Conservation (phyloP, 2,797 vertebrate genomes). For the Hippopotamyrus pictus region DNA sequence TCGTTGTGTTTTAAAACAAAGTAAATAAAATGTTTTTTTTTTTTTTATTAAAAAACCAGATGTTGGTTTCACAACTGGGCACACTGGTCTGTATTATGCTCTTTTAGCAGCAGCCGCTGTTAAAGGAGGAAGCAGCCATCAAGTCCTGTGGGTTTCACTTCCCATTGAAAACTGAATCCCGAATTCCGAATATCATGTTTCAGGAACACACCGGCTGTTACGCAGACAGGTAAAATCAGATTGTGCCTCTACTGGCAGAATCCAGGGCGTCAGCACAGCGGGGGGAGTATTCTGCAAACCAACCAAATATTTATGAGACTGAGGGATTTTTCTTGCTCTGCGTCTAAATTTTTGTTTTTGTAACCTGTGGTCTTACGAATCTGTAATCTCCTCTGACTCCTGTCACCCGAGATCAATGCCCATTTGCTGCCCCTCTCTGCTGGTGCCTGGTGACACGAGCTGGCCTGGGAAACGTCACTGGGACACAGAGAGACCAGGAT, state of each 20-base stretch:
- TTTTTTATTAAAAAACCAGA: not conserved
- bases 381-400: not conserved
- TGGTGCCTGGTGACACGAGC: not conserved
- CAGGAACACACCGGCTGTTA: not conserved
- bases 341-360: not conserved
- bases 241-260: not conserved
- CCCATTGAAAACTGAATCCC: not conserved
- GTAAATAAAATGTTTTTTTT: not conserved
- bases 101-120: not conserved
- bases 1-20: not conserved
- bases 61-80: not conserved
- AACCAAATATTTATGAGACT: not conserved
- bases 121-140: not conserved
- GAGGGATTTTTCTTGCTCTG: not conserved
- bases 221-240: not conserved
- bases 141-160: not conserved
- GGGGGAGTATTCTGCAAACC: not conserved
- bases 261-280: not conserved
- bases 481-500: not conserved
- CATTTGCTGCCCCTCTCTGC: not conserved
- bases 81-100: not conserved
- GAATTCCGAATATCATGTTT: not conserved
- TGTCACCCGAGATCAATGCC: not conserved
- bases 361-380: not conserved
- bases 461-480: constrained; percentile 14